Percentiles rank a stretch among this genome's conserved stretches.
Conservation (phyloP, 2,888 invertebrate species). For the Toxonevra muliebris region DNA sequence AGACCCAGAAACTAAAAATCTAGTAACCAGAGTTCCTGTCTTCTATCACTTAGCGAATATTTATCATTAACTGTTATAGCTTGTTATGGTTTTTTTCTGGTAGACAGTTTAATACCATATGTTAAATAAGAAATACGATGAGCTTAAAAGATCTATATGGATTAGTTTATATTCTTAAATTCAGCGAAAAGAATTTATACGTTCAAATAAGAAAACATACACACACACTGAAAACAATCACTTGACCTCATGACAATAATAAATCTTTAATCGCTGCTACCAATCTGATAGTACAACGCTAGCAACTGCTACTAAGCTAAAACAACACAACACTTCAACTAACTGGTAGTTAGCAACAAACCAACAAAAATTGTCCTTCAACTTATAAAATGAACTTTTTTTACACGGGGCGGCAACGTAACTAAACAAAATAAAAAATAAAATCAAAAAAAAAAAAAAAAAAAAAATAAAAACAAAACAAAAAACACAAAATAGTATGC, state of each 20-base stretch:
- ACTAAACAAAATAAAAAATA: background rate
- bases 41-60: no score
- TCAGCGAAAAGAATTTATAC: background rate
- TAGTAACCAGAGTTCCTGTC: background rate
- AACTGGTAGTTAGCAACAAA: no score
- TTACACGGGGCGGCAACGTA: conserved; percentile 5
- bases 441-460: no score
- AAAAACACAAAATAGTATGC: no score
- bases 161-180: background rate
- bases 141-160: no score
- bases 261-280: conserved; percentile 18
- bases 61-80: no score
- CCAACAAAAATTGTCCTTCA: conserved; percentile 24
- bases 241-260: conserved; percentile 31
- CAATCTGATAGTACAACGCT: conserved; percentile 5
- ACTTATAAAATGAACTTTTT: conserved; percentile 25
- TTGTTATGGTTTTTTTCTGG: no score
- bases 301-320: background rate
- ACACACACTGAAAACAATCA: conserved; percentile 9
- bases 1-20: background rate
- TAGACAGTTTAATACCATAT: no score
- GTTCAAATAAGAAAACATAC: background rate
- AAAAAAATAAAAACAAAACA: no score
- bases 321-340: conserved; percentile 7
- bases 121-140: no score